Percentiles rank a stretch among this genome's conserved stretches.
These are phyloP conservation scores for Hanleya hanleyi DNA, from an alignment of 2,888 invertebrate genomes.

Conservation along the genomic window DNA sequence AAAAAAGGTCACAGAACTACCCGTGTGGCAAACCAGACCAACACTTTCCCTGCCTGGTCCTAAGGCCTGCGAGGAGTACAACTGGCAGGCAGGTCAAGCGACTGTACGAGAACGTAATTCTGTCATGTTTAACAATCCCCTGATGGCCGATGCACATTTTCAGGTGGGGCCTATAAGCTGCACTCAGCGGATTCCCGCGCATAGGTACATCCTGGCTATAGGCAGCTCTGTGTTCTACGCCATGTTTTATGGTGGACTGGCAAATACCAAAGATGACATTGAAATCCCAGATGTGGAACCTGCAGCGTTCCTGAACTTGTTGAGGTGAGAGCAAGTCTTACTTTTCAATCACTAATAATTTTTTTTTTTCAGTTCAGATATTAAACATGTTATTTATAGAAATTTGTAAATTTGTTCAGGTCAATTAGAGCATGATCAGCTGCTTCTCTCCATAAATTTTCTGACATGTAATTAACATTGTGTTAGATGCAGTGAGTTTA, in stretches of 20 bases:
- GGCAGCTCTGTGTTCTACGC: constrained; percentile 98
- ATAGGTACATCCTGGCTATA: constrained; percentile 95
- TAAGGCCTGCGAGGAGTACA: constrained; percentile 56
- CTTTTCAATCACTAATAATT: no score
- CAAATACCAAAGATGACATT: constrained; percentile 89
- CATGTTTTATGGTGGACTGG: constrained; percentile 97
- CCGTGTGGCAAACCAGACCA: background rate
- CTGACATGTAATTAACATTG: no score
- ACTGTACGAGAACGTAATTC: constrained; percentile 95
- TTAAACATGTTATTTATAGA: background rate
- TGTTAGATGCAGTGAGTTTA: no score
- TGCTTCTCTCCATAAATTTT: no score
- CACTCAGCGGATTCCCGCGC: constrained; percentile 89
- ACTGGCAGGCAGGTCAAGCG: constrained; percentile 68
- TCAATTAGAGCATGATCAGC: no score
- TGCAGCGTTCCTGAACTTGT: constrained; percentile 91
- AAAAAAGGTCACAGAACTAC: background rate
- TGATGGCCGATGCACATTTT: constrained; percentile 96
- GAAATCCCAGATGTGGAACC: constrained; percentile 99
- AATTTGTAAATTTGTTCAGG: no score
- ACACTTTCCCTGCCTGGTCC: constrained; percentile 46
- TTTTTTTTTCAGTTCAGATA: background rate
- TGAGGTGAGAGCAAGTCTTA: constrained; percentile 82
- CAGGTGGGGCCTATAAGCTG: constrained; percentile 79
- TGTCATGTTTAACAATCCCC: constrained; percentile 97